Percentiles rank a stretch among this genome's conserved stretches.
Conservation (phyloP, 2,797 vertebrate species). For the Pseudochaenichthys georgianus region DNA sequence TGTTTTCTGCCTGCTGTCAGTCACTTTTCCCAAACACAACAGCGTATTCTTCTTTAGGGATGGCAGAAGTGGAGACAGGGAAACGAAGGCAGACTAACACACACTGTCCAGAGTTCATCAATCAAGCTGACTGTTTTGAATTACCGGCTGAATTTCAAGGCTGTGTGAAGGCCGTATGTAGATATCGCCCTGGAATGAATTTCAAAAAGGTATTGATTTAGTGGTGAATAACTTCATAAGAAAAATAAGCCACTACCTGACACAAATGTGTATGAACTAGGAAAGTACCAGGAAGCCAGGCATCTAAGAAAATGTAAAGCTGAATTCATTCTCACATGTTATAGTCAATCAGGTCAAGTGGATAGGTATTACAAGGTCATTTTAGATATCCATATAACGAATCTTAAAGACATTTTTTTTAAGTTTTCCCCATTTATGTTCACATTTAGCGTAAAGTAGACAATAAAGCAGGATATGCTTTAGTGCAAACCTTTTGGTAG, state of each 20-base stretch:
- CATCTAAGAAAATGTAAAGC: not conserved
- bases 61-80: conserved; percentile 39
- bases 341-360: not conserved
- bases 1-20: conserved; percentile 69
- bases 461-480: no score
- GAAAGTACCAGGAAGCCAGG: not conserved
- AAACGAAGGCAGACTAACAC: conserved; percentile 41
- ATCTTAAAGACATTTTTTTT: not conserved
- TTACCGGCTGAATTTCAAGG: conserved; percentile 45
- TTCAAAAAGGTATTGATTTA: conserved; percentile 43
- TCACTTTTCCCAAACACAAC: conserved; percentile 67
- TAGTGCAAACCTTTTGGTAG: no score
- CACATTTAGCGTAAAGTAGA: no score
- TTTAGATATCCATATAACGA: not conserved
- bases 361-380: not conserved
- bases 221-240: conserved; percentile 36
- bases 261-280: not conserved
- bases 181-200: conserved; percentile 33
- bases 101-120: conserved; percentile 62
- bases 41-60: conserved; percentile 53
- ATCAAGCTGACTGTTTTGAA: conserved; percentile 52
- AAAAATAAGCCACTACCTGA: conserved; percentile 15
- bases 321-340: not conserved
- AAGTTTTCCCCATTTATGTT: not conserved
- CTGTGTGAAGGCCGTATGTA: conserved; percentile 48